Base-by-base conservation (phyloP, 37 sponge, comb jelly and placozoan genomes). In the Haliclona indistincta region DNA sequence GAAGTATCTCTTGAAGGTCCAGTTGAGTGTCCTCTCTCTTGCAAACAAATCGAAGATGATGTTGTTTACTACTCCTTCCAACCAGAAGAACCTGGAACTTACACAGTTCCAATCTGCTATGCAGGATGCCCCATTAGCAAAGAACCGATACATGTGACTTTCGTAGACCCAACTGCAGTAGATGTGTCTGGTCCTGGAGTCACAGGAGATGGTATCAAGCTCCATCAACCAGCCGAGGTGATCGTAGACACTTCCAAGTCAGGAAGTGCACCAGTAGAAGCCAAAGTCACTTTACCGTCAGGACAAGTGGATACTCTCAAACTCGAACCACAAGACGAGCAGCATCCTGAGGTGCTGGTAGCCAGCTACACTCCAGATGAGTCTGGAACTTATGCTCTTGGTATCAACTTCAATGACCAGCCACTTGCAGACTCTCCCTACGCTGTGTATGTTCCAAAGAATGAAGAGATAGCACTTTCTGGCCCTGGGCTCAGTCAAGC, bases 101-200 rank as follows among this genome's bases (percentile, higher is more conserved):
- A 84, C 61, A 69, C 15, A 38, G 74, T 89, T 33, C 42, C 32
- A 36, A 22, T 80, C 22, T 62, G 39, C 17, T 89, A 62, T 64
- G 80, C 63, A 68, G 80, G 71, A 54, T 68, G 69, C 26, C 47
- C 80, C n/a, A 61, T 93, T 2, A 81, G 76, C 17, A 74, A 68
- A 51, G 85, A 85, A 74, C 93, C 89, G 22, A 70, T 87, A 22
- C 65, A 44, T 54, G 85, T 93, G 33, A 61, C 56, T 32, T 82
- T 84, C 41, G 44, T 38, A 43, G 83, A 86, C 54, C 87, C 92
- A 6, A 67, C 78, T 26, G 83, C 80, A 37, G 78, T 83, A 17
- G 56, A 42, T 62, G 88, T 68, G 17, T 55, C 32, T 64, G 93
- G 93, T 29, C 78, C 89, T 56, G 93, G 93, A 6, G 42, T 93